These are phyloP conservation scores for Myotis planiceps DNA, from an alignment of 2,797 vertebrate species.

Conservation along the genomic window DNA sequence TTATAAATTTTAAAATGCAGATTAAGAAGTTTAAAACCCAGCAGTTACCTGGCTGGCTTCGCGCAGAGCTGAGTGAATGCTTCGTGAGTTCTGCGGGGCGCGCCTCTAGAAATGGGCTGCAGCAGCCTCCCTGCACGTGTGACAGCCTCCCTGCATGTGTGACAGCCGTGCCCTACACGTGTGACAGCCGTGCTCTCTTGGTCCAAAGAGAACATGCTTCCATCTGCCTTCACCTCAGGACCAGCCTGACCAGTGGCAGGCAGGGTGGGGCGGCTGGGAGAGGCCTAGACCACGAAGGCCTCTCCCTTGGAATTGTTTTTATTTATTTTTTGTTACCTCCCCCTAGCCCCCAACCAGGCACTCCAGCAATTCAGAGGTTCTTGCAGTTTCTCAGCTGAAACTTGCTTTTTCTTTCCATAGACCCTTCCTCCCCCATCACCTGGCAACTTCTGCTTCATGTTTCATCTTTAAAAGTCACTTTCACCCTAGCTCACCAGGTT, in stretches of 20 bases:
- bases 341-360: not conserved
- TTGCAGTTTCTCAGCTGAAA: slow-evolving; percentile 2
- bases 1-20: not conserved
- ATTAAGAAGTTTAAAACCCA: not conserved
- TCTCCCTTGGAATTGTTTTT: not conserved
- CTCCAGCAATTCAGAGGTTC: not conserved
- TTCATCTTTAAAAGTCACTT: not conserved
- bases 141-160: not conserved
- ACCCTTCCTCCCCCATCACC: not conserved
- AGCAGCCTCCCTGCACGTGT: not conserved
- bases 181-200: not conserved
- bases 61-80: not conserved
- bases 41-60: not conserved
- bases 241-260: not conserved
- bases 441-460: not conserved
- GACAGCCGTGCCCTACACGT: too few relatives aligned
- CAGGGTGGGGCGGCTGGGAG: not conserved
- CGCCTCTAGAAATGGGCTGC: not conserved
- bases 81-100: not conserved
- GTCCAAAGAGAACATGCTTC: not conserved
- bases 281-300: not conserved
- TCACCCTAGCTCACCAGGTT: too few relatives aligned
- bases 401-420: not conserved
- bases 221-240: not conserved
- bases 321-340: not conserved